phyloP scores from a whole-genome alignment of 2,113 vertebrate species.

The Paradoxurus hermaphroditus region DNA sequence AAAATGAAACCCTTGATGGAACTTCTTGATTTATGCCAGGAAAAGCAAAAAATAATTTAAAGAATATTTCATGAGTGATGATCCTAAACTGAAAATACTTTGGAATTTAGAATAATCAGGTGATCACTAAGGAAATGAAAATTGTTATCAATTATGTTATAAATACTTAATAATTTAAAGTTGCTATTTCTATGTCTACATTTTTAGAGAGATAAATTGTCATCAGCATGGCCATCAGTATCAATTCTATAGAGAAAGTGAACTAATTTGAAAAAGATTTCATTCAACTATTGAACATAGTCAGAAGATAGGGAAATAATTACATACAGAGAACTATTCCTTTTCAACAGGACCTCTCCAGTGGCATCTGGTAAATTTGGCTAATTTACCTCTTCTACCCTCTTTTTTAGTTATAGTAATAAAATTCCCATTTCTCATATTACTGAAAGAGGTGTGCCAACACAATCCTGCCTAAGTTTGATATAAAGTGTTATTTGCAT shows the following conservation, averaged over 20 bases:
- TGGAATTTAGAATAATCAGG: constrained; percentile 46
- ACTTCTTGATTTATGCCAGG: constrained; percentile 28
- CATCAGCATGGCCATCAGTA: neutral
- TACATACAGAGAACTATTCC: neutral
- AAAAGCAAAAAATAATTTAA: constrained; percentile 48
- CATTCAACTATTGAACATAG: neutral
- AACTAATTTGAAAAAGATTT: neutral
- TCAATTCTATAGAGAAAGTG: neutral
- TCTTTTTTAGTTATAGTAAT: neutral
- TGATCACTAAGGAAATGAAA: neutral
- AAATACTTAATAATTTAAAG: constrained; percentile 9
- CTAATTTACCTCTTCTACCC: neutral
- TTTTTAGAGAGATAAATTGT: neutral
- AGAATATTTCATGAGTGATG: neutral
- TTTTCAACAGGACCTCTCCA: neutral
- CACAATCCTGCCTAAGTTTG: neutral
- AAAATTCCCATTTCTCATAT: neutral
- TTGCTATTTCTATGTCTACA: neutral
- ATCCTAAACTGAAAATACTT: constrained; percentile 25
- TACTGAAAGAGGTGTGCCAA: neutral
- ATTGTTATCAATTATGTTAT: neutral
- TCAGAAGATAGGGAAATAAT: neutral
- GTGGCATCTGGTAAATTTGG: neutral
- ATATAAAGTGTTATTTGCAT: neutral
- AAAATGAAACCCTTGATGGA: constrained; percentile 1